Conservation (phyloP, 2,113 vertebrate genomes). For the Numenius arquata region DNA sequence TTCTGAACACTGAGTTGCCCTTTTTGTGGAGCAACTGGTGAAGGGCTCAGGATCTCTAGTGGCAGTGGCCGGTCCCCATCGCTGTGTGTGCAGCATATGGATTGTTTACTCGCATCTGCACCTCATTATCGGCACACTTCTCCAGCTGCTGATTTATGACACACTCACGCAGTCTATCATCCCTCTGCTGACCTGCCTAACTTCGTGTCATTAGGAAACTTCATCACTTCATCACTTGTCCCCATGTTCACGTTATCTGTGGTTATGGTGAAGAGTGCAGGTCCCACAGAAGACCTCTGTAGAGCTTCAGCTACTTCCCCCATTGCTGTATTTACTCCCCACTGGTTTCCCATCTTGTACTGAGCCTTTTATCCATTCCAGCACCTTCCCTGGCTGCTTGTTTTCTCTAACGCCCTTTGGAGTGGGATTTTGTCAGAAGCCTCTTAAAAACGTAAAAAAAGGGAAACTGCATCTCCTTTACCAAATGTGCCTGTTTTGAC, state of each 20-base stretch:
- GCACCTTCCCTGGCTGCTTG: neutral
- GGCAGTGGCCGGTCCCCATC: neutral
- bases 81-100: accelerated
- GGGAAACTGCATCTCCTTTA: neutral
- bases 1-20: neutral
- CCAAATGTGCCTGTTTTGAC: neutral
- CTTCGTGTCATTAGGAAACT: neutral
- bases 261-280: neutral
- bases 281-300: neutral
- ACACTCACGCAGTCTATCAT: neutral
- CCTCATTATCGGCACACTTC: neutral
- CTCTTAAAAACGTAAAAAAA: neutral
- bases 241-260: accelerated
- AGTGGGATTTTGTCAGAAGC: neutral
- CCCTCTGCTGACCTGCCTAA: neutral
- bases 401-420: neutral
- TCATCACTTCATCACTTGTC: neutral
- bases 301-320: neutral
- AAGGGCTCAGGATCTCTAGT: neutral
- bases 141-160: neutral
- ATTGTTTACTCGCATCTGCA: neutral
- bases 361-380: neutral
- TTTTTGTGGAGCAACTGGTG: neutral
- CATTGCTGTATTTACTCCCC: neutral
- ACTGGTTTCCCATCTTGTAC: neutral